Base-by-base conservation (phyloP, 37 sponge, comb jelly and placozoan genomes). In the Petrosia ficiformis region DNA sequence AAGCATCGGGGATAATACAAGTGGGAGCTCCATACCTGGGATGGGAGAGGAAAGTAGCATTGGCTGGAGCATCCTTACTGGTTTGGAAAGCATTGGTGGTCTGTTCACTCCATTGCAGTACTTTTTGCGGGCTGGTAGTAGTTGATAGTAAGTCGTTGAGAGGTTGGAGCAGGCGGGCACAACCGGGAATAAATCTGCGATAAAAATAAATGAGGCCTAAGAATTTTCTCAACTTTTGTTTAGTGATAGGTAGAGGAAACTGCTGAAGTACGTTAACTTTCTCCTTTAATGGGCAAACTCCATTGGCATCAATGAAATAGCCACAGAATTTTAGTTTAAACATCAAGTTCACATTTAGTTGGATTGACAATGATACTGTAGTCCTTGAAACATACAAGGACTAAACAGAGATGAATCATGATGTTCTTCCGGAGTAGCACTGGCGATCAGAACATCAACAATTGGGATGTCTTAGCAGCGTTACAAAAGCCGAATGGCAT, bases 131-230 rank as follows among this genome's bases (percentile, higher is more conserved):
- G 14, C 8, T 48, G 14, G 8, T 48, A 48, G 54, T 48, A 3
- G 69, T 16, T 30, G 69, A 32, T 25, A 67, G 57, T 14, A 82
- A 5, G 39, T 1, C 24, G 59, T 78, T 59, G 5, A 84, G 77
- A 41, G 84, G 77, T 28, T 39, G 32, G 16, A 76, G 52, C 2
- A 84, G 26, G 22, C 36, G 26, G 41, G 84, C 84, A 52, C 77
- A 67, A n/a, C 56, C 19, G 2, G 72, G 77, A n/a, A 77, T 26
- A 39, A 84, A 84, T 40, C 68, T 56, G 64, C 70, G 85, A 71
- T 82, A 82, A 37, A 82, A 82, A 39, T 73, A 74, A 31, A 82
- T 42, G 28, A 82, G 36, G 2, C 68, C 78, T 29, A 85, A 57
- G 42, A 85, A 85, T 28, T 77, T 33, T 21, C 80, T 63, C 1